Percentiles rank a stretch among this genome's conserved stretches.
phyloP scores from a whole-genome alignment of 1,140 invertebrate species.

The Drosophila dunni region DNA sequence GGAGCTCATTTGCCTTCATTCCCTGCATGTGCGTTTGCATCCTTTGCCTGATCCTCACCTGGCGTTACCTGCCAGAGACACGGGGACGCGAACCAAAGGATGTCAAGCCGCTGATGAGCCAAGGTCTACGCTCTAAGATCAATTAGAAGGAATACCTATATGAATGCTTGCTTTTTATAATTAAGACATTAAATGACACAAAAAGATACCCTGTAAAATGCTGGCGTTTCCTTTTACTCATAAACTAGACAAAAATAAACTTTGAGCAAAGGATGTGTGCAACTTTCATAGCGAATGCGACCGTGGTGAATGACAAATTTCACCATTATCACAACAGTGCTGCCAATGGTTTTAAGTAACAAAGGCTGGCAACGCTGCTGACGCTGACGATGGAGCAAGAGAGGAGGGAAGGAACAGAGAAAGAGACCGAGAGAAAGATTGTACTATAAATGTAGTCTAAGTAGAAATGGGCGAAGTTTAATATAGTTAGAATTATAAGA shows the following conservation, averaged over 20 bases:
- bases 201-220: neutral
- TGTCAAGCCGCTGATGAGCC: constrained; percentile 85
- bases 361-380: no score
- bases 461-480: no score
- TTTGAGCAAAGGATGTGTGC: neutral
- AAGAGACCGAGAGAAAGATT: neutral
- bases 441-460: constrained; percentile 17
- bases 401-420: neutral
- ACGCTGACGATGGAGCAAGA: constrained; percentile 1
- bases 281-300: neutral
- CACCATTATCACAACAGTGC: neutral
- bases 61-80: constrained; percentile 89
- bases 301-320: neutral
- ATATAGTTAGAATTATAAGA: no score
- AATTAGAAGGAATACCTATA: constrained; percentile 3
- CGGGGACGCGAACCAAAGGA: constrained; percentile 87
- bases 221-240: no score
- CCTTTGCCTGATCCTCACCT: constrained; percentile 87
- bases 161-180: neutral
- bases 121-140: constrained; percentile 81
- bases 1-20: constrained; percentile 89
- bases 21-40: constrained; percentile 88
- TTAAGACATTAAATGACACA: neutral
- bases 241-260: neutral
- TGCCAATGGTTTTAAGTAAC: neutral